These are phyloP conservation scores for Zaprionus capensis DNA, from an alignment of 1,140 invertebrate genomes.

Conservation along the genomic window DNA sequence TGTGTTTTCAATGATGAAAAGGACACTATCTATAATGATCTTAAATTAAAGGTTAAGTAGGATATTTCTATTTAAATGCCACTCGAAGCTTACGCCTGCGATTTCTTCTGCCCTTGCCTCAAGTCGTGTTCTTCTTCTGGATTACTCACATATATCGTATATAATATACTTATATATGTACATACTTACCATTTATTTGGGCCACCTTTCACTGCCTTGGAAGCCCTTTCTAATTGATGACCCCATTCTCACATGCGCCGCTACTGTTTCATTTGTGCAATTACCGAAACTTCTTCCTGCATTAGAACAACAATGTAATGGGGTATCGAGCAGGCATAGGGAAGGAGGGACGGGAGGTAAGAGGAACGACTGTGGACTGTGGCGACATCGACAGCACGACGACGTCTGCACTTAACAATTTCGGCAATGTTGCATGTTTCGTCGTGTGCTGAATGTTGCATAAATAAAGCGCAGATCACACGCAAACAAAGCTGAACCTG, in stretches of 20 bases:
- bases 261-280: conserved; percentile 69
- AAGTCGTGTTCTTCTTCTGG: neutral
- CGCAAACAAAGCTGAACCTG: conserved; percentile 68
- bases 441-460: conserved; percentile 81
- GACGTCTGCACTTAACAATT: conserved; percentile 77
- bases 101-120: neutral
- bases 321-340: neutral
- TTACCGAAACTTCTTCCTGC: conserved; percentile 69
- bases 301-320: conserved; percentile 60
- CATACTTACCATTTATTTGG: neutral
- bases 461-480: conserved; percentile 81
- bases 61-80: too few relatives aligned
- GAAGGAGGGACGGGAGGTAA: neutral
- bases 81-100: too few relatives aligned
- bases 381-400: conserved; percentile 63
- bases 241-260: conserved; percentile 69
- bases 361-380: neutral
- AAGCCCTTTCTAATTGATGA: conserved; percentile 45
- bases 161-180: neutral
- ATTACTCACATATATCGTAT: neutral
- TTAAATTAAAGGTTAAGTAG: too few relatives aligned
- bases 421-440: conserved; percentile 78
- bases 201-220: conserved; percentile 14
- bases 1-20: too few relatives aligned
- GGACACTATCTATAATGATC: too few relatives aligned